phyloP scores from a whole-genome alignment of 2,797 vertebrate genomes.

The Ispidina picta region DNA sequence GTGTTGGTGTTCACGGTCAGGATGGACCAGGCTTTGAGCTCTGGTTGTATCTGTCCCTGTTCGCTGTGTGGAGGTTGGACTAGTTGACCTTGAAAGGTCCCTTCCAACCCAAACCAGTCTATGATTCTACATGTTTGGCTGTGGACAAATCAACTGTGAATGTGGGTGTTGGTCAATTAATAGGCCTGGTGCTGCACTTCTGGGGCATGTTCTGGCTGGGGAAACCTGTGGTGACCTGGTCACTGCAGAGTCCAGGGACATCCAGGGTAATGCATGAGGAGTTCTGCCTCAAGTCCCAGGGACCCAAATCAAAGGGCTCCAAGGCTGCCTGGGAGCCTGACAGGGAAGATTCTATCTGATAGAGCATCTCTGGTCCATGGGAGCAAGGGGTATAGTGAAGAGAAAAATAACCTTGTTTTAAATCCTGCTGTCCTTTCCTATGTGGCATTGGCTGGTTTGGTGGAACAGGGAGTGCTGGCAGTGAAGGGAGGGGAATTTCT shows the following conservation, averaged over 20 bases:
- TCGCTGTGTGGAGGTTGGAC: neutral
- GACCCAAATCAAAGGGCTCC: neutral
- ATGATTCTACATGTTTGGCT: neutral
- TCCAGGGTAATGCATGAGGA: fast-evolving
- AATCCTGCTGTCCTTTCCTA: neutral
- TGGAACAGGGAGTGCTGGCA: neutral
- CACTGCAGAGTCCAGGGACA: neutral
- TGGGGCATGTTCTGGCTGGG: neutral
- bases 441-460: fast-evolving
- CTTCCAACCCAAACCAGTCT: too few relatives aligned
- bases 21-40: neutral
- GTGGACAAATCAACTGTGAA: fast-evolving
- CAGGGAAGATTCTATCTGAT: neutral
- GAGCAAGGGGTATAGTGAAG: neutral
- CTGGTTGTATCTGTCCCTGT: neutral
- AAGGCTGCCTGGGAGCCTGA: neutral
- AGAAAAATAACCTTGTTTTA: neutral
- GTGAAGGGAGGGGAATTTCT: neutral
- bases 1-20: neutral
- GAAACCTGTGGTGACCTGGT: neutral
- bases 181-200: neutral
- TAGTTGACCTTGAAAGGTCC: neutral
- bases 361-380: neutral
- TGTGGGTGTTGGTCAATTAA: neutral
- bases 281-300: neutral